A percentile compares a stretch with the other conserved stretches of the same genome.
Evolutionary conservation across 2,113 vertebrate species (phyloP).

Genomic region (Colinus virginianus): DNA sequence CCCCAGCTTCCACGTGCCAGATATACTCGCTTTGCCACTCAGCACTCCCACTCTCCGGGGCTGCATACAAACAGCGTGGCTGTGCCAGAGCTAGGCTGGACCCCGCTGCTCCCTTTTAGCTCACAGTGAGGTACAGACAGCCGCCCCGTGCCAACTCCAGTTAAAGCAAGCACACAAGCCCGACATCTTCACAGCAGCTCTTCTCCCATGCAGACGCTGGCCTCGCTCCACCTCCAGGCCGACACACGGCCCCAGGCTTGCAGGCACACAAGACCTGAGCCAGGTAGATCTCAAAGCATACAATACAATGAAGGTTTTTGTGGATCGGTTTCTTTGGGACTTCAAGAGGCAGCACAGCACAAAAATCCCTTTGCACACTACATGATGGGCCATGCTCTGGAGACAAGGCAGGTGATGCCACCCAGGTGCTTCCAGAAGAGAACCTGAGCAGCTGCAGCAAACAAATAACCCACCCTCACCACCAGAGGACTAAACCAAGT

Average conservation of each 20-base stretch:
- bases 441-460: not conserved
- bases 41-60: not conserved
- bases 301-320: fast-evolving
- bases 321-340: not conserved
- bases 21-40: not conserved
- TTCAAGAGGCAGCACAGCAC: not conserved
- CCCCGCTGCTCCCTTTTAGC: not conserved
- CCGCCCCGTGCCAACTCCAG: not conserved
- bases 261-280: not conserved
- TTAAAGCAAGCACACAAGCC: not conserved
- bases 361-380: not conserved
- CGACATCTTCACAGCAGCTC: not conserved
- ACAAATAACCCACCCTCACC: not conserved
- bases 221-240: not conserved
- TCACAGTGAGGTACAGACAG: fast-evolving
- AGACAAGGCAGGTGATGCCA: not conserved
- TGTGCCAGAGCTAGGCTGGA: fast-evolving
- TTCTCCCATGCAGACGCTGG: not conserved
- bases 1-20: not conserved
- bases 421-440: not conserved
- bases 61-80: fast-evolving
- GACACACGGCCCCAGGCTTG: fast-evolving
- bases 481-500: not conserved
- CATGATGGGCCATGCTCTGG: not conserved
- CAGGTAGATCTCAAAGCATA: not conserved